Evolutionary conservation across 1,140 invertebrate species (phyloP).

Genomic region (Drosophila tsacasi): DNA sequence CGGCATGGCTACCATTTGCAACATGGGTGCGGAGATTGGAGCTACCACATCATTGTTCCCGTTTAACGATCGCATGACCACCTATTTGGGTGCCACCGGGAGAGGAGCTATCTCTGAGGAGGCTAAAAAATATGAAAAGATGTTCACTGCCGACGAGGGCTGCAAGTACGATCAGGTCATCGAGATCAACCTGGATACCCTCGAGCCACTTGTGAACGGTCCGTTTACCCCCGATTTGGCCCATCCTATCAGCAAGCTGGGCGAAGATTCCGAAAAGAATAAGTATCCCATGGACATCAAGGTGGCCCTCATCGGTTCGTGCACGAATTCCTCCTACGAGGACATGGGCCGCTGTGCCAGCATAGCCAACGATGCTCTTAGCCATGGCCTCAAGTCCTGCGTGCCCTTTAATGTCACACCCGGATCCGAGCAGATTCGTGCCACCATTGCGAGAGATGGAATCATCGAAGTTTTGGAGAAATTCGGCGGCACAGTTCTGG

Average conservation of each 20-base stretch:
- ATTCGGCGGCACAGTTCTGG: slow-evolving; percentile 92
- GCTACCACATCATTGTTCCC: slow-evolving; percentile 98
- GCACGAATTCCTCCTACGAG: slow-evolving; percentile 99
- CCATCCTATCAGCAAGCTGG: slow-evolving; percentile 97
- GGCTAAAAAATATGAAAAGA: slow-evolving; percentile 90
- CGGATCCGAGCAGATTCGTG: slow-evolving; percentile 99
- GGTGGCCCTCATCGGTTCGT: slow-evolving; percentile 99
- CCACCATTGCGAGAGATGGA: slow-evolving; percentile 99
- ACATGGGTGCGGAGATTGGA: slow-evolving; percentile 99
- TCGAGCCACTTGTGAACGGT: slow-evolving; percentile 99
- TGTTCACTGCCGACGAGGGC: slow-evolving; percentile 94
- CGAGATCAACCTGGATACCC: slow-evolving; percentile 90
- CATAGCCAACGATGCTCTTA: slow-evolving; percentile 96
- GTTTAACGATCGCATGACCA: slow-evolving; percentile 96
- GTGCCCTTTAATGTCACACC: slow-evolving; percentile 99
- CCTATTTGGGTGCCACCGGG: slow-evolving; percentile 95
- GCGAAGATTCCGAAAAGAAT: slow-evolving; percentile 94
- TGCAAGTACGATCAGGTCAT: slow-evolving; percentile 94
- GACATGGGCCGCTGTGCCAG: slow-evolving; percentile 99
- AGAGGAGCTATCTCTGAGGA: slow-evolving; percentile 91
- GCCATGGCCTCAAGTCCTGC: slow-evolving; percentile 97
- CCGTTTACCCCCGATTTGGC: slow-evolving; percentile 99
- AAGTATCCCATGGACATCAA: slow-evolving; percentile 98
- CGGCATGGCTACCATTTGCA: slow-evolving; percentile 99
- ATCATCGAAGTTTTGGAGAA: slow-evolving; percentile 90